A percentile compares a stretch with the other conserved stretches of the same genome.
Conservation (phyloP, 2,113 vertebrate species). For the Tachysurus vachellii region DNA sequence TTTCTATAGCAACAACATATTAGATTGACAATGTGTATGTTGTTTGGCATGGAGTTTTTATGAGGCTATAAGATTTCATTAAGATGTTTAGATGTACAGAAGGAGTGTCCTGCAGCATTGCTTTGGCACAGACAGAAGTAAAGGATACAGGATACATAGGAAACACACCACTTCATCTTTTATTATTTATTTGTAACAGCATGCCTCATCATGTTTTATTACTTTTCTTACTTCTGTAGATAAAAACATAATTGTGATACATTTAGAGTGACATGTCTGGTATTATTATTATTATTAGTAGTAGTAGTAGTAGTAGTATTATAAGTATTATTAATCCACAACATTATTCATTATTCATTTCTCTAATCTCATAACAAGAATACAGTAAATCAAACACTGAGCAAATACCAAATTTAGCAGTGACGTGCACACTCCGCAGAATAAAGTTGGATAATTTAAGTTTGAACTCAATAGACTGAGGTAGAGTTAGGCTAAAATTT, state of each 20-base stretch:
- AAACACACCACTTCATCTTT: neutral
- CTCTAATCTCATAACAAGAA: neutral
- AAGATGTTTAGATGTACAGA: neutral
- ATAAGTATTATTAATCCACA: neutral
- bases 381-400: neutral
- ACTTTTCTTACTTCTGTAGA: neutral
- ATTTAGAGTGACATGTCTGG: neutral
- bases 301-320: neutral
- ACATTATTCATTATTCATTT: conserved; percentile 53
- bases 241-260: neutral
- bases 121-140: neutral
- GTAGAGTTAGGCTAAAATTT: neutral
- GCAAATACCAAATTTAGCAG: conserved; percentile 2
- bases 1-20: neutral
- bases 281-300: neutral
- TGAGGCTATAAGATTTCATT: neutral
- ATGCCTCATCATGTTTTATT: neutral
- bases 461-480: neutral
- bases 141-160: neutral
- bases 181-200: neutral
- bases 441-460: neutral
- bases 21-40: neutral
- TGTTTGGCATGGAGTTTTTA: neutral
- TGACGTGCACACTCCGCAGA: neutral
- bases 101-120: neutral